Evolutionary conservation across 2,113 vertebrate species (phyloP).

Genomic region (Saimiri boliviensis): DNA sequence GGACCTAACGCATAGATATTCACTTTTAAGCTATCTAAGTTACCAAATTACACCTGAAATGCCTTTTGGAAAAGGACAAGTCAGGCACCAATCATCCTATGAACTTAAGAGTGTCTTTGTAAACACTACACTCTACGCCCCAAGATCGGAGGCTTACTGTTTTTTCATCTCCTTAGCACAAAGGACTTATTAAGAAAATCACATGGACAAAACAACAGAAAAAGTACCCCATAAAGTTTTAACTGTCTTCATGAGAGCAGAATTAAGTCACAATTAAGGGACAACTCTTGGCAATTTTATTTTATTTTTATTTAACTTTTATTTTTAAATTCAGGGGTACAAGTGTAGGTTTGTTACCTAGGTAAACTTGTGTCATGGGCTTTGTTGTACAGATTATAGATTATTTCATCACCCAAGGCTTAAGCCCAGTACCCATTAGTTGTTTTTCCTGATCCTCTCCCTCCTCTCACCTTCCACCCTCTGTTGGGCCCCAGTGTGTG

Average conservation of each 20-base stretch:
- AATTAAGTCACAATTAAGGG: constrained; percentile 12
- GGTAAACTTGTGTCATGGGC: no score
- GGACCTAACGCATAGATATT: neutral
- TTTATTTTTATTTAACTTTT: no score
- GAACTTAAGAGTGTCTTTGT: neutral
- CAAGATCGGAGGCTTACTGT: neutral
- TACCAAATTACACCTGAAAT: neutral
- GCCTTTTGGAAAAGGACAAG: neutral
- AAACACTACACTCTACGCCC: neutral
- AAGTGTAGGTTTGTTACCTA: no score
- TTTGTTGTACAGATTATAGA: no score
- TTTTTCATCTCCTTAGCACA: neutral
- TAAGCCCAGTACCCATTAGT: no score
- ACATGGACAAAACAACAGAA: neutral
- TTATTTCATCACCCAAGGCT: no score
- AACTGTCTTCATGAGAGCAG: neutral
- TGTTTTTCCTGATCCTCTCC: no score
- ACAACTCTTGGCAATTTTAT: neutral
- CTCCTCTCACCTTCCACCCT: no score
- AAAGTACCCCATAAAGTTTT: neutral
- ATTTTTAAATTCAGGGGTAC: no score
- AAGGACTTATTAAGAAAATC: neutral
- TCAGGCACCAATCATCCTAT: neutral
- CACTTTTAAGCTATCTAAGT: neutral
- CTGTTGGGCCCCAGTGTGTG: no score